A percentile compares a stretch with the other conserved stretches of the same genome.
These are phyloP conservation scores for Trinectes maculatus DNA, from an alignment of 2,113 vertebrate genomes.

Conservation along the genomic window DNA sequence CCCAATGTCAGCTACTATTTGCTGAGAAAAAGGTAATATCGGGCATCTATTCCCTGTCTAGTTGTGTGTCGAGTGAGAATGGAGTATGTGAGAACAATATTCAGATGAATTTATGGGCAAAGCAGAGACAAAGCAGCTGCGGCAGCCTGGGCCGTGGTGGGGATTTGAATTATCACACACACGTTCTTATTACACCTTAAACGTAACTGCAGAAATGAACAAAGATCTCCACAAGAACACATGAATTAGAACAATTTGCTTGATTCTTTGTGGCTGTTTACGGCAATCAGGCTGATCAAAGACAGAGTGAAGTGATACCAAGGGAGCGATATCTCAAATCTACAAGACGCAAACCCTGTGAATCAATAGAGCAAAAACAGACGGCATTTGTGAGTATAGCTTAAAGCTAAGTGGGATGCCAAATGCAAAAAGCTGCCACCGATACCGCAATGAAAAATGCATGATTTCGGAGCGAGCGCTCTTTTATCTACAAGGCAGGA, in stretches of 20 bases:
- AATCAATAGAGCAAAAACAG: constrained; percentile 86
- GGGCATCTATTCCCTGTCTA: constrained; percentile 60
- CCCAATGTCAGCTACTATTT: constrained; percentile 74
- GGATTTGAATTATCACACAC: constrained; percentile 50
- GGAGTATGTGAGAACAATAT: neutral
- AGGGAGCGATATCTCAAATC: constrained; percentile 77
- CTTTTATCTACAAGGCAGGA: constrained; percentile 82
- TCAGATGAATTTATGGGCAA: constrained; percentile 5
- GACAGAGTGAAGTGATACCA: constrained; percentile 78
- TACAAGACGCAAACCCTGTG: constrained; percentile 74
- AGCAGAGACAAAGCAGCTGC: constrained; percentile 19
- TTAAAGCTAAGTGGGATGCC: constrained; percentile 82
- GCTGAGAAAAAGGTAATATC: constrained; percentile 66
- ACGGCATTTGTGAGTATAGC: constrained; percentile 84
- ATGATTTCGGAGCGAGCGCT: constrained; percentile 78
- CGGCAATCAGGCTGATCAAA: constrained; percentile 79
- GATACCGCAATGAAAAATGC: constrained; percentile 85
- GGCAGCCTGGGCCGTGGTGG: neutral
- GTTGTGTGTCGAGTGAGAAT: constrained; percentile 19
- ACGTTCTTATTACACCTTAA: constrained; percentile 61
- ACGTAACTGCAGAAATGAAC: constrained; percentile 55
- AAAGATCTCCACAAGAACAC: constrained; percentile 54
- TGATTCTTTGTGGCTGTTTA: constrained; percentile 72
- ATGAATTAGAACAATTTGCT: constrained; percentile 73
- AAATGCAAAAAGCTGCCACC: constrained; percentile 82